Evolutionary conservation across 2,888 invertebrate species (phyloP), one percentile per base, ranked within the genome.

Genomic region (Bombyx huttoni): DNA sequence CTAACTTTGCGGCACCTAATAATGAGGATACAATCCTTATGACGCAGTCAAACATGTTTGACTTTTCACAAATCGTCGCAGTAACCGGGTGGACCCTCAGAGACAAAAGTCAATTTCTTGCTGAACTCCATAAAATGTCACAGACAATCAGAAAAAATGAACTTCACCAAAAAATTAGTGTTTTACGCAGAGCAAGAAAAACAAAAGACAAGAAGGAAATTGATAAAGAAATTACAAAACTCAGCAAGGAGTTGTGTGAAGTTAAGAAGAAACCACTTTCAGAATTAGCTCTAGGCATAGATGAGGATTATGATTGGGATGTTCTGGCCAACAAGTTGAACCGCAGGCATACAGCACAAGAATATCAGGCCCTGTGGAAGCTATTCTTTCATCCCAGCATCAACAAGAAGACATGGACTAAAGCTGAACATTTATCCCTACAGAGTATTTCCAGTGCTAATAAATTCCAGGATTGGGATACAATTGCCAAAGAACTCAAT

Each of bases 291-390:
- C 59, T 82, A 34, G 81, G 81, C 0, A 59, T 82, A 33, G 63
- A 78, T 49, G 56, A 81, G 47, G 80, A 90, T 53, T 90, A 92
- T 67, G 91, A 92, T 60, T 93, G 92, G 92, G 73, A 90, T 34
- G 76, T 80, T 52, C 78, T 92, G 51, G 75, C 91, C 0, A 74
- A 73, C 7, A 67, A 68, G 33, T 56, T 90, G 7, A 85, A 89
- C 56, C 73, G 82, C 45, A 89, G 91, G n/a, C 94, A 94, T 63
- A 87, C 89, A 0, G 77, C 91, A 0, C 78, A 83, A 9, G 93
- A 93, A 66, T 94, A 94, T 67, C 78, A 89, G 61, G 88, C 92
- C 0, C 90, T 94, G 68, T 95, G 95, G 95, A 90, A 91, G 54
- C 83, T 92, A 24, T 93, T 91, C 64, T 70, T 94, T 49, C 92